Percentiles rank a stretch among this genome's conserved stretches.
phyloP scores from a whole-genome alignment of 2,888 invertebrate species.

The Drosophila longiperda region DNA sequence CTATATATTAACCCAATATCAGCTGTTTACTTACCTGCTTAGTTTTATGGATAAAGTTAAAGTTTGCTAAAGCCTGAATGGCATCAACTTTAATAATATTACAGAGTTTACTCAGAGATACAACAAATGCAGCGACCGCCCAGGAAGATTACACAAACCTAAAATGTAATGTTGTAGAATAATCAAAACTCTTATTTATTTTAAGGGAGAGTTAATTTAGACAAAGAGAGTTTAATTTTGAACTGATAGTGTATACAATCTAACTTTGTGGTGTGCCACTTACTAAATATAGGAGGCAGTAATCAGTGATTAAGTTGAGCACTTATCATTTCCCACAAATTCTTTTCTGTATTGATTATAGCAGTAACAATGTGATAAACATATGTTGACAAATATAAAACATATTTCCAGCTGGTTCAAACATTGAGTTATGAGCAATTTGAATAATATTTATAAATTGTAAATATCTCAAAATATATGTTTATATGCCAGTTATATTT shows the following conservation, averaged over 20 bases:
- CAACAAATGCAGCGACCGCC: slow-evolving; percentile 56
- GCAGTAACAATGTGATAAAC: not conserved
- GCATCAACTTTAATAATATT: slow-evolving; percentile 37
- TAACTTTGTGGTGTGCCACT: not conserved
- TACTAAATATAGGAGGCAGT: not conserved
- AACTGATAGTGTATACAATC: not conserved
- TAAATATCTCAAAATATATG: not conserved
- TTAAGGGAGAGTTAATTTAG: not conserved
- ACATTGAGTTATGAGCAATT: not conserved
- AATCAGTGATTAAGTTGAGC: not conserved
- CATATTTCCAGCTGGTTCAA: slow-evolving; percentile 22
- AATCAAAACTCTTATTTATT: not conserved
- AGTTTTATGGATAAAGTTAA: slow-evolving; percentile 2
- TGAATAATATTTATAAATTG: not conserved
- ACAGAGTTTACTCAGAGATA: slow-evolving; percentile 76
- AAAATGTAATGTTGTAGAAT: no score
- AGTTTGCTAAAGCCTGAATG: slow-evolving; percentile 43
- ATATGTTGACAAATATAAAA: not conserved
- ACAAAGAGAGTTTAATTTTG: not conserved
- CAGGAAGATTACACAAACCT: no score
- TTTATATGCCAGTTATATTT: not conserved
- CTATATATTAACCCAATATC: slow-evolving; percentile 12
- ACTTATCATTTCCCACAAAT: not conserved
- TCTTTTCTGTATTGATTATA: not conserved
- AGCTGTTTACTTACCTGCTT: not conserved